A percentile compares a stretch with the other conserved stretches of the same genome.
Conservation (phyloP, 2,888 invertebrate species). For the Microplitis manilae region DNA sequence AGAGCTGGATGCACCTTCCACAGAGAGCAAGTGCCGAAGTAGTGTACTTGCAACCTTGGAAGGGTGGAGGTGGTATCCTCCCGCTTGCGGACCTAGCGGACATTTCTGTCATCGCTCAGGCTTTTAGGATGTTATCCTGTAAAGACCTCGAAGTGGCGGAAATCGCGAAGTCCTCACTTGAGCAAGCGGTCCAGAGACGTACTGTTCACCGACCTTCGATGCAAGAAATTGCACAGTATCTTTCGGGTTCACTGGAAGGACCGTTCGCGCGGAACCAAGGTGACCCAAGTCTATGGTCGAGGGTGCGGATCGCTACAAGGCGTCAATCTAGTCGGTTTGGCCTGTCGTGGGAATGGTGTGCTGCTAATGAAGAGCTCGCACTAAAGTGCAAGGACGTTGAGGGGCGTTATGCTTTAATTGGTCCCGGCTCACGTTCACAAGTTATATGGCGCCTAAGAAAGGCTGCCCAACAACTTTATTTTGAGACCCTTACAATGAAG, state of each 20-base stretch:
- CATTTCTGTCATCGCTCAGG: slow-evolving; percentile 56
- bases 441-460: slow-evolving; percentile 21
- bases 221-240: slow-evolving; percentile 53
- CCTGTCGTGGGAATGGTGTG: slow-evolving; percentile 51
- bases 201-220: slow-evolving; percentile 34
- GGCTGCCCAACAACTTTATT: slow-evolving; percentile 30
- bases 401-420: not conserved
- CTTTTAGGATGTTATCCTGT: slow-evolving; percentile 57
- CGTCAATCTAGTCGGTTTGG: slow-evolving; percentile 36
- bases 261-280: slow-evolving; percentile 48
- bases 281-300: slow-evolving; percentile 50
- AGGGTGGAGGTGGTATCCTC: slow-evolving; percentile 58
- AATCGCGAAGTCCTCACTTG: slow-evolving; percentile 51
- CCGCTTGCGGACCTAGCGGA: slow-evolving; percentile 60
- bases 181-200: slow-evolving; percentile 39
- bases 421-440: slow-evolving; percentile 43
- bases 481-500: slow-evolving; percentile 39
- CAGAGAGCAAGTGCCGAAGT: slow-evolving; percentile 57
- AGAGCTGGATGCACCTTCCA: slow-evolving; percentile 60
- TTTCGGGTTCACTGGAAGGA: slow-evolving; percentile 52
- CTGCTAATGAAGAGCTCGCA: slow-evolving; percentile 32
- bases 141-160: slow-evolving; percentile 48
- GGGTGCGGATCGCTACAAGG: slow-evolving; percentile 50
- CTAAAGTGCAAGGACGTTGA: slow-evolving; percentile 16
- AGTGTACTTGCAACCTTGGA: slow-evolving; percentile 49